Base-by-base conservation (phyloP, 1,140 invertebrate species). In the Antheraea mylitta region DNA sequence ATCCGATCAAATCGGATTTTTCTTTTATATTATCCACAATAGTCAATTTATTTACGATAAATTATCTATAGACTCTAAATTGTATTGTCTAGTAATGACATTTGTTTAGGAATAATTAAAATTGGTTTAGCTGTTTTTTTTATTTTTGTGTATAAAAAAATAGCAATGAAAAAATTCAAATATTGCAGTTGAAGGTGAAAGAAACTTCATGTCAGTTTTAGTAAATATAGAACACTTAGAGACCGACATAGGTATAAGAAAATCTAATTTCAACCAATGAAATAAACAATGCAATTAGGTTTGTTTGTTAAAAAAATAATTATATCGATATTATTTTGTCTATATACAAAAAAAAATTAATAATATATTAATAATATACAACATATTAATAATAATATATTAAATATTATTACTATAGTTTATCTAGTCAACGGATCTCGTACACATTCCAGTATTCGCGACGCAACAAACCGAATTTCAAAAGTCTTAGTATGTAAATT, bases 1-100 rank as follows among this genome's bases (percentile, higher is more conserved):
- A 79, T 86, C 80, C 86, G 87, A 89, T 89, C 0, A 83, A 83
- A 89, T 89, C 86, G 87, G 85, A 79, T 53, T 36, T 61, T 18
- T 61, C 9, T 10, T 61, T 61, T 6, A 61, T 22, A 61, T 10
- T 22, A 19, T 22, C 11, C 11, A 22, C 10, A 36, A 36, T 10
- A 61, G 18, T 61, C 59, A 61, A 36, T 61, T 61, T 61, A 61
- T 61, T 36, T 61, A 42, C 9, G 37, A 63, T 16, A 63, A 61
- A 61, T 30, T 2, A 30, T 30, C 22, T 30, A 22, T 19, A 9
- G 19, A 22, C 18, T 13, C 19, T 36, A 22, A 13, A 61, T 59
- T 59, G 58, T 22, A 22, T 53, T 53, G 45, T 53, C 45, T 53
- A 53, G 45, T 53, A 0, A 53, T n/a, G 45, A 16, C 10, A n/a